Evolutionary conservation across 1,140 invertebrate species (phyloP).

Genomic region (Zaprionus kolodkinae): DNA sequence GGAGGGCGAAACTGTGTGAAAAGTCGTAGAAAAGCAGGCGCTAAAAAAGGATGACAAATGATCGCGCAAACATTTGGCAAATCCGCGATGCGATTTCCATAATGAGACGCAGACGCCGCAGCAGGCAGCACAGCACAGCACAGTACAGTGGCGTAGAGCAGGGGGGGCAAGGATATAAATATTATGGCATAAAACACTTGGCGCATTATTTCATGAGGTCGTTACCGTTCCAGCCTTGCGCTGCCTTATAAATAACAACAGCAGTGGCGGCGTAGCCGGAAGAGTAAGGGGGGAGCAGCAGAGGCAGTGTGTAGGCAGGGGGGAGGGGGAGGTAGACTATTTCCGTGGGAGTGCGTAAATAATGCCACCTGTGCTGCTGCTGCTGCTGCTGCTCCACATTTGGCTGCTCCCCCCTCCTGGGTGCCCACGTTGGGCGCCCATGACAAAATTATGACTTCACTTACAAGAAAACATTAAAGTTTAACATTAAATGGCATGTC

Average conservation of each 20-base stretch:
- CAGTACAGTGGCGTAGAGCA: too few species aligned
- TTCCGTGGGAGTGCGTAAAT: slow-evolving; percentile 37
- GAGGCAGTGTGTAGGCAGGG: not conserved
- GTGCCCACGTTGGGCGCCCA: slow-evolving; percentile 12
- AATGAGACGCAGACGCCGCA: slow-evolving; percentile 60
- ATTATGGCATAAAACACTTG: slow-evolving; percentile 83
- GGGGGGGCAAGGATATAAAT: slow-evolving; percentile 60
- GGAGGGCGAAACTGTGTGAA: slow-evolving; percentile 6
- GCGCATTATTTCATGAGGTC: slow-evolving; percentile 83
- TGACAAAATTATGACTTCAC: slow-evolving; percentile 82
- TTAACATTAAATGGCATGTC: slow-evolving; percentile 83
- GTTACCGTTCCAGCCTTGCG: slow-evolving; percentile 54
- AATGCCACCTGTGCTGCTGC: slow-evolving; percentile 58
- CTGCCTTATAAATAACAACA: slow-evolving; percentile 70
- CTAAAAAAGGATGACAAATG: slow-evolving; percentile 81
- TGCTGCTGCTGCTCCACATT: slow-evolving; percentile 25
- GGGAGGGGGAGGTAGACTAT: not conserved
- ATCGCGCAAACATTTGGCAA: slow-evolving; percentile 82
- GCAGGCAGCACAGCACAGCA: not conserved
- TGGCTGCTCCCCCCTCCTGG: not conserved
- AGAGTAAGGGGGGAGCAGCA: not conserved
- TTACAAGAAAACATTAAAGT: slow-evolving; percentile 82
- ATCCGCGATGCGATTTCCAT: slow-evolving; percentile 76
- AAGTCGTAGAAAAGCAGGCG: slow-evolving; percentile 51
- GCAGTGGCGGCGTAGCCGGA: not conserved